Evolutionary conservation across 2,797 vertebrate species (phyloP).

Genomic region (Danio kyathit): DNA sequence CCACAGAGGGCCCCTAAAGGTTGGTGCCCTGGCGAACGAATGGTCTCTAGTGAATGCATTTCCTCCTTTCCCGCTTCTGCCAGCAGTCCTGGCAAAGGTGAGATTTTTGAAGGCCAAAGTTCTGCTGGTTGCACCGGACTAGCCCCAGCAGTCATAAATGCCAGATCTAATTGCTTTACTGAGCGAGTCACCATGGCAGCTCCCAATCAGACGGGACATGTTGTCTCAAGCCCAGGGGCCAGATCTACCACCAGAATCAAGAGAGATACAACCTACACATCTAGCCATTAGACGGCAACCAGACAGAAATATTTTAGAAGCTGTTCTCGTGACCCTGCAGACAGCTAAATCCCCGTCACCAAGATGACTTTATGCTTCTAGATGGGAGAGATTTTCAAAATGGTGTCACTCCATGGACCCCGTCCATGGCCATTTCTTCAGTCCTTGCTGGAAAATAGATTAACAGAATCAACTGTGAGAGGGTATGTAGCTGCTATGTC

Average conservation of each 20-base stretch:
- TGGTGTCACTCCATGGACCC: neutral
- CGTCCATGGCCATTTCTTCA: neutral
- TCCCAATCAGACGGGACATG: too few relatives aligned
- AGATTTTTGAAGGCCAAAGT: too few relatives aligned
- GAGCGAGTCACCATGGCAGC: too few relatives aligned
- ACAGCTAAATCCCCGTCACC: neutral
- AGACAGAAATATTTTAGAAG: neutral
- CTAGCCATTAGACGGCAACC: neutral
- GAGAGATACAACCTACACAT: neutral
- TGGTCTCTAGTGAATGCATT: neutral
- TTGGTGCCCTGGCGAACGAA: neutral
- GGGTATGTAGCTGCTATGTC: neutral
- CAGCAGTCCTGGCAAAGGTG: neutral
- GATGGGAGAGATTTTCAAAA: neutral
- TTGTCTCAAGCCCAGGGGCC: too few relatives aligned
- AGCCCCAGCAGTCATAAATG: too few relatives aligned
- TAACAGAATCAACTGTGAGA: neutral
- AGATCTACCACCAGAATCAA: neutral
- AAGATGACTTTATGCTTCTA: neutral
- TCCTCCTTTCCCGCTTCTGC: neutral
- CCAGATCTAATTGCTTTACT: too few relatives aligned
- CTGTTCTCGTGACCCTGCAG: neutral
- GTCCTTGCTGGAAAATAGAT: neutral
- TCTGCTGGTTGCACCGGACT: too few relatives aligned
- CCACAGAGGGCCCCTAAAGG: too few relatives aligned